A percentile compares a stretch with the other conserved stretches of the same genome.
Evolutionary conservation across 1,140 invertebrate genomes (phyloP).

Genomic region (Micrasema longulum): DNA sequence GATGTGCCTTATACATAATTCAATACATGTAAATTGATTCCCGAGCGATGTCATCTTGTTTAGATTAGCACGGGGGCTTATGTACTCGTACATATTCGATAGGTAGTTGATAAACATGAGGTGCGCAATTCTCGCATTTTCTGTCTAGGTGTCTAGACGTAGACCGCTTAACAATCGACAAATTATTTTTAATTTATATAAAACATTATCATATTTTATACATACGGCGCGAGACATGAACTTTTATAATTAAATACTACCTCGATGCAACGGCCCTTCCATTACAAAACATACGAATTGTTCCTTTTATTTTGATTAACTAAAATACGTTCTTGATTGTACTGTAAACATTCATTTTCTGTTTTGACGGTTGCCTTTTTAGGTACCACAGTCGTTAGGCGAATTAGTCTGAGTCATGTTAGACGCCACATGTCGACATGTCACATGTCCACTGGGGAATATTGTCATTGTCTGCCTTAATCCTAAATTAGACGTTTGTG

Average conservation of each 20-base stretch:
- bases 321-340: neutral
- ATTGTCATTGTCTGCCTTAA: neutral
- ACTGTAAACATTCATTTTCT: neutral
- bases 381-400: neutral
- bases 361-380: neutral
- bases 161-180: neutral
- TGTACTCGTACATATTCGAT: too few relatives aligned
- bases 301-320: neutral
- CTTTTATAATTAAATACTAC: too few relatives aligned
- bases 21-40: slow-evolving; percentile 17
- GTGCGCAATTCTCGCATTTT: neutral
- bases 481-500: neutral
- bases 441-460: too few relatives aligned
- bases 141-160: too few relatives aligned
- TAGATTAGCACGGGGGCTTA: slow-evolving; percentile 24
- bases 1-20: slow-evolving; percentile 30
- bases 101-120: slow-evolving; percentile 30
- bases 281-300: too few relatives aligned
- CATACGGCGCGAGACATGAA: too few relatives aligned
- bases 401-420: slow-evolving; percentile 7
- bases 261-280: too few relatives aligned
- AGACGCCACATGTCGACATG: too few relatives aligned
- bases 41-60: slow-evolving; percentile 29
- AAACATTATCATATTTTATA: too few relatives aligned
- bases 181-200: too few relatives aligned